Base-by-base conservation (phyloP, 1,140 invertebrate species). In the Drosophila pectinifera region DNA sequence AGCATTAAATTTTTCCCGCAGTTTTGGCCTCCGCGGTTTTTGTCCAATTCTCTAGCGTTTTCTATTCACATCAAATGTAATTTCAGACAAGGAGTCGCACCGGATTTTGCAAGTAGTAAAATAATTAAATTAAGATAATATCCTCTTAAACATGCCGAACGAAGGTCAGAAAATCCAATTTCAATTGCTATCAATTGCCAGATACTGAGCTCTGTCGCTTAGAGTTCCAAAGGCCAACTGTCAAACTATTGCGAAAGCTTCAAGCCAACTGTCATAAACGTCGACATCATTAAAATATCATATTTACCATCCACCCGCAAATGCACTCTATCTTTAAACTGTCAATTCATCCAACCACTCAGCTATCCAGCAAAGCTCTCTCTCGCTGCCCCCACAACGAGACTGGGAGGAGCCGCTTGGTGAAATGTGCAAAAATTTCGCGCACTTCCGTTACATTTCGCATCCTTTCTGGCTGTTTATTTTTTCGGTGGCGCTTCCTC, bases 231-330 rank as follows among this genome's bases (percentile, higher is more conserved):
- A 69, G 68, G 67, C 24, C 65, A 77, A 80, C 67, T 80, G 81
- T 80, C 76, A 77, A 84, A 73, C 72, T 63, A 73, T 77, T 72
- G 57, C 45, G 34, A 85, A 74, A 78, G 85, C 65, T 81, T 72
- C 51, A 78, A 81, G 82, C 64, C 74, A 78, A 86, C 70, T 85
- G 78, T 81, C 82, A 78, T 75, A 85, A 85, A 86, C 70, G 78
- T 86, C 62, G 62, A 86, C 82, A 86, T 86, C 82, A 86, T 86
- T 86, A 86, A 86, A 86, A 81, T 86, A 75, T 78, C 82, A 81
- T 78, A 76, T 55, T 72, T 85, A 48, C 22, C 45, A 64, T 59
- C 42, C 42, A 56, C 36, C 58, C 41, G 26, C 49, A 34, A 45
- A 57, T 20, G 58, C 57, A 63, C 39, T 42, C 34, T 24, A 59